These are phyloP conservation scores for Ataeniobius toweri DNA, from an alignment of 2,797 vertebrate genomes.

Conservation along the genomic window DNA sequence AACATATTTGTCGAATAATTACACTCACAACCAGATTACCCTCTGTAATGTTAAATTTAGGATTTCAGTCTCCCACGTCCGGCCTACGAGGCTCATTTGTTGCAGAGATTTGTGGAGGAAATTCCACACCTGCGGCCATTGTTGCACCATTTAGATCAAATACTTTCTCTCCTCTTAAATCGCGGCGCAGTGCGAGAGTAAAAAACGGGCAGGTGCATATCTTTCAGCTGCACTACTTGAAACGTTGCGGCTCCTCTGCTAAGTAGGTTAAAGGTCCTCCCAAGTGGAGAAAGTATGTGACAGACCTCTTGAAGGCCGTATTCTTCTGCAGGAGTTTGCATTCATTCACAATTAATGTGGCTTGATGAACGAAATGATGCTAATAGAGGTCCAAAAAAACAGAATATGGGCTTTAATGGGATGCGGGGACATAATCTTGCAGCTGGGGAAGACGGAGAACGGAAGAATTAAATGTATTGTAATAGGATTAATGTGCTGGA, in stretches of 20 bases:
- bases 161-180: conserved; percentile 75
- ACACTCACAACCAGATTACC: background rate
- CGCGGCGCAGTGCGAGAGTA: conserved; percentile 72
- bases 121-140: conserved; percentile 70
- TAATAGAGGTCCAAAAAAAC: conserved; percentile 81
- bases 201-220: conserved; percentile 84
- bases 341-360: conserved; percentile 88
- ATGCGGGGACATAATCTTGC: conserved; percentile 54
- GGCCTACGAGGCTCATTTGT: conserved; percentile 19
- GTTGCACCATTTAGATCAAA: conserved; percentile 77
- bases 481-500: conserved; percentile 38
- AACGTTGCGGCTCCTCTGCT: conserved; percentile 78
- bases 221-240: conserved; percentile 83
- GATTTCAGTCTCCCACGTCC: conserved; percentile 14
- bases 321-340: conserved; percentile 84
- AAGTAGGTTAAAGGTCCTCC: conserved; percentile 88
- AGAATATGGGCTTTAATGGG: conserved; percentile 58
- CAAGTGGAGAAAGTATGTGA: conserved; percentile 87
- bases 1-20: background rate
- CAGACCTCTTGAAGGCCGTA: conserved; percentile 85
- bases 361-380: conserved; percentile 88
- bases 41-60: background rate
- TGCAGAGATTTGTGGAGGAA: conserved; percentile 41
- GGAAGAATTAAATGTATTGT: conserved; percentile 29
- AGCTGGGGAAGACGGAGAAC: conserved; percentile 22